Base-by-base conservation (phyloP, 1,140 invertebrate species). In the Subanguina moxae region DNA sequence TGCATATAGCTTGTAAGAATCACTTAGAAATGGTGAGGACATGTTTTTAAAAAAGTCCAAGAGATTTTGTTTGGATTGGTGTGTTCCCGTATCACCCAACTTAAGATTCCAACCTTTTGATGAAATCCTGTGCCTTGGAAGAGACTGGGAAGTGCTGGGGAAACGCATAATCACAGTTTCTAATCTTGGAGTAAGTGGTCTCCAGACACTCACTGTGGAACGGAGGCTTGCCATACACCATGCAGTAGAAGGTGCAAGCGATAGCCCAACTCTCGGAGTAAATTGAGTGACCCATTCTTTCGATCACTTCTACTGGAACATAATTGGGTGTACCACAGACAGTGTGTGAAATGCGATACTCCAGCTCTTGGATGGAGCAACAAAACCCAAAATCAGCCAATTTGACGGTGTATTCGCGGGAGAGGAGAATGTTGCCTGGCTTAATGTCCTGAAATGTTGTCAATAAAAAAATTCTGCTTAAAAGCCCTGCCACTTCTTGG, bases 271-370 rank as follows among this genome's bases (percentile, higher is more conserved):
- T 64, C 42, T 73, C 72, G 13, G 72, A 73, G 15, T 63, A 27
- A 17, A 74, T 23, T 45, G 72, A 71, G 52, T 73, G 72, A 5
- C 74, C 72, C 19, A 45, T 46, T 59, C 43, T 70, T 3, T 69
- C 68, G 9, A 69, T 52, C 38, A 69, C 70, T 38, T 69, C 67
- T 5, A 23, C 17, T 1, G 69, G 72, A 23, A 73, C 72, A 66
- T 78, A 73, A 43, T 73, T 73, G n/a, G 72, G 72, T 0, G 72
- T 73, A 17, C 72, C 72, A 59, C 72, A 73, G 27, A 73, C 72
- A 7, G 68, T 52, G 52, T 30, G 70, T n/a, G 28, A 30, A 17
- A n/a, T 23, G 8, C 32, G 19, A n/a, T 30, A 30, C 66, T 69
- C 67, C 17, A 69, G n/a, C 28, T 73, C 72, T 17, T 63, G 30